Evolutionary conservation across 2,797 vertebrate species (phyloP), one percentile per base, ranked within the genome.

Genomic region (Enteromius argenteus): DNA sequence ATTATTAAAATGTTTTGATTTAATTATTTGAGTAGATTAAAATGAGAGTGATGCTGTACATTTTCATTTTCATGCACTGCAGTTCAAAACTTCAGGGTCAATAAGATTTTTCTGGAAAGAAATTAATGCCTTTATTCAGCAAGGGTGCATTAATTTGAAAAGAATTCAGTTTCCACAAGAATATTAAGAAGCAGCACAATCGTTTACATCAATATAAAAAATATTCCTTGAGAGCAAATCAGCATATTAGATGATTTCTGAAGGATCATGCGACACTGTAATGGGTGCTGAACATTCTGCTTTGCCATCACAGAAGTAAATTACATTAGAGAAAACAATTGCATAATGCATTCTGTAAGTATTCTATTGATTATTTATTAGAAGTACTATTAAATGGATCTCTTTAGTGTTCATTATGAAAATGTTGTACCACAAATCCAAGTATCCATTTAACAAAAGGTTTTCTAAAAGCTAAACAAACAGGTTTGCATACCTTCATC

Each of bases 381-480:
- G 23, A 7, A 49, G 42, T 72, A 49, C 27, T 72, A 72, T 72
- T 44, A 46, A 15, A 46, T 10, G 1, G 27, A 71, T 27, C 23
- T 71, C 37, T 23, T 7, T 23, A 27, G 68, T 42, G 68, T 17
- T 46, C 42, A 17, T 17, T 44, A 7, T 27, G 14, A 71, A n/a
- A 27, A 30, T 5, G 7, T 10, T 46, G 3, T 32, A 30, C 44
- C 27, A 73, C 27, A 73, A 53, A 53, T n/a, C 10, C 49, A 74
- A 74, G 49, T 49, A 30, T 49, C 14, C n/a, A 60, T 60, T 60
- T 58, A 53, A 75, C 30, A 77, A 77, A 44, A 39, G 21, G 11
- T n/a, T 37, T 75, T 56, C 37, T 23, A 58, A 76, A 23, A 58
- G 21, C 21, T 37, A 42, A 60, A 58, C 58, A 23, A 44, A 44